Base-by-base conservation (phyloP, 1,140 invertebrate genomes). In the Ostrea denselamellosa region DNA sequence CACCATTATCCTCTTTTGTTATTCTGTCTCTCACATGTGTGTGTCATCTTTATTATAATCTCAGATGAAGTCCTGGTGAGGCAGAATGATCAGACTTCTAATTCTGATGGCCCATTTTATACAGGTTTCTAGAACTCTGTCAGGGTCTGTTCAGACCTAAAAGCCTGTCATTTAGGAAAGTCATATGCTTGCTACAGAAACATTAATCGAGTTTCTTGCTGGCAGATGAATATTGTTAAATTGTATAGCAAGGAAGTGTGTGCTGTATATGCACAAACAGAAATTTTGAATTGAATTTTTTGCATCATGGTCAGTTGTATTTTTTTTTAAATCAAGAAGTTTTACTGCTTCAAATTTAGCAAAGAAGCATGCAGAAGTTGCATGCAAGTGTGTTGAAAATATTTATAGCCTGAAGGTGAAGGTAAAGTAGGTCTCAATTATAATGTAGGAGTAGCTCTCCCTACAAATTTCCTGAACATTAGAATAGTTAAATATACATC, bases 391-490 rank as follows among this genome's bases (percentile, higher is more conserved):
- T 28, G 22, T 77, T 77, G 68, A 14, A n/a, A n/a, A 28, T 28
- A 77, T 77, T 28, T 28, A 77, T 44, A 77, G 25, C 22, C 28
- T 34, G 25, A 68, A 77, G 68, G 68, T 77, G 22, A 77, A 77
- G 68, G 68, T 77, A 25, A 77, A 77, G 68, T 77, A 62, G 68
- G 28, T 77, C 68, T 25, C 68, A 25, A 77, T 44, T 77, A 77
- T 77, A 77, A 77, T 34, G 68, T 77, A 77, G 68, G 68, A 77
- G 68, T 77, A 28, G 12, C 68, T 77, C 68, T 77, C 56, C 34
- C 34, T 62, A 19, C 19, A 14, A 62, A 62, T 62, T 62, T 62
- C 56, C 56, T 62, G 56, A 62, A 17, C 17, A 19, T 62, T 62
- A 19, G 25, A 34, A 28, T 77, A 4, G 68, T 25, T 34, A 14